phyloP scores from a whole-genome alignment of 2,888 invertebrate species.

The Candidula unifasciata region DNA sequence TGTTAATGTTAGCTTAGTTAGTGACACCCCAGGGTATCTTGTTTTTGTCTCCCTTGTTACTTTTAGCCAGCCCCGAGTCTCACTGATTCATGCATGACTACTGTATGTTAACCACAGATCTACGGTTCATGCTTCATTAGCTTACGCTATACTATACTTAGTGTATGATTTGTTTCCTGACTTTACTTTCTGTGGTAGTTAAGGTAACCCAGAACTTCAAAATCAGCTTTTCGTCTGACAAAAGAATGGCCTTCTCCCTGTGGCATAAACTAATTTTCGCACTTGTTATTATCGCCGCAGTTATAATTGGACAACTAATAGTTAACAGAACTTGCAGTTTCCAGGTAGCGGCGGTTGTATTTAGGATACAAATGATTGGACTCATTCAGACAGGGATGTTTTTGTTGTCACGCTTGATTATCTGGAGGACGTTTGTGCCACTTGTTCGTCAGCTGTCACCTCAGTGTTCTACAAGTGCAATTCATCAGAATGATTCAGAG shows the following conservation, averaged over 20 bases:
- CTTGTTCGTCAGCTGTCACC: background rate
- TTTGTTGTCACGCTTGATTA: background rate
- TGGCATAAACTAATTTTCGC: slow-evolving; percentile 13
- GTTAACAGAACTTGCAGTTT: background rate
- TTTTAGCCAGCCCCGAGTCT: too few species aligned
- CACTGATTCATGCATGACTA: too few species aligned
- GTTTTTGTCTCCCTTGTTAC: too few species aligned
- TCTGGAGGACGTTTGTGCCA: slow-evolving; percentile 39
- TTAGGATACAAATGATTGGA: slow-evolving; percentile 32
- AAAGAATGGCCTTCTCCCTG: slow-evolving; percentile 16
- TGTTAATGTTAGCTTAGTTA: too few species aligned
- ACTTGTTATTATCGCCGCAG: background rate
- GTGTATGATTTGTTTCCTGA: too few species aligned
- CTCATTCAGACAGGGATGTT: slow-evolving; percentile 23
- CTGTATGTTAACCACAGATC: too few species aligned
- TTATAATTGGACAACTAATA: slow-evolving; percentile 13
- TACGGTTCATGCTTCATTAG: too few species aligned
- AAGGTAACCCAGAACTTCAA: too few species aligned
- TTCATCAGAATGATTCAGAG: background rate
- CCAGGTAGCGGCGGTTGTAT: slow-evolving; percentile 34
- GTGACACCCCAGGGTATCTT: too few species aligned
- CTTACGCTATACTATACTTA: too few species aligned
- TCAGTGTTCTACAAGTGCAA: background rate
- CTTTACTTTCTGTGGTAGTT: too few species aligned
- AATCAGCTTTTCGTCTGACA: too few species aligned